Conservation (phyloP, 2,113 vertebrate species). For the Lampris megalopsis region DNA sequence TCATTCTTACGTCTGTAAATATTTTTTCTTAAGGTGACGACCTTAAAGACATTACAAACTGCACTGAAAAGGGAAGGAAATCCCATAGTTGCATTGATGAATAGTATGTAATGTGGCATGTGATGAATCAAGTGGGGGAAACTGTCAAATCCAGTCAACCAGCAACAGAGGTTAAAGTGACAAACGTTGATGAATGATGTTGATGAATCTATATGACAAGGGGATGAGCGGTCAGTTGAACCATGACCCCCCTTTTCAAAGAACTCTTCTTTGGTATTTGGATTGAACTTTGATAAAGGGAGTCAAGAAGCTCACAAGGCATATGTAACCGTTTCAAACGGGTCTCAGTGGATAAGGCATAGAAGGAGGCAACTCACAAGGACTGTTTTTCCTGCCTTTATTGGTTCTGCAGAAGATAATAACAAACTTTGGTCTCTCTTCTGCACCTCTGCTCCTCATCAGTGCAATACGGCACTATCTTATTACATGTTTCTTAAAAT, state of each 20-base stretch:
- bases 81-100: constrained; percentile 34
- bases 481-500: too few species aligned
- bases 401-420: too few species aligned
- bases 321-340: not conserved
- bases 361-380: too few species aligned
- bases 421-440: too few species aligned
- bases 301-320: constrained; percentile 13
- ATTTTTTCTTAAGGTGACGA: constrained; percentile 14
- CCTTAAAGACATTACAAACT: constrained; percentile 42
- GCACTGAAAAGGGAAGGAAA: constrained; percentile 5
- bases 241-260: constrained; percentile 15
- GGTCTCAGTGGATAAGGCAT: too few species aligned
- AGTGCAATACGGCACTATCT: too few species aligned
- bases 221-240: not conserved
- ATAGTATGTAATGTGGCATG: constrained; percentile 30
- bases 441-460: too few species aligned
- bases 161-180: constrained; percentile 23
- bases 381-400: too few species aligned
- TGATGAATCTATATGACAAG: too few species aligned
- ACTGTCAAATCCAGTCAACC: not conserved
- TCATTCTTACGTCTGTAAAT: constrained; percentile 13
- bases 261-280: constrained; percentile 40
- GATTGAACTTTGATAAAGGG: constrained; percentile 16
- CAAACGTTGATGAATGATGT: not conserved
- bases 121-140: not conserved